phyloP scores from a whole-genome alignment of 2,888 invertebrate species.

The Mesorhabditis belari region DNA sequence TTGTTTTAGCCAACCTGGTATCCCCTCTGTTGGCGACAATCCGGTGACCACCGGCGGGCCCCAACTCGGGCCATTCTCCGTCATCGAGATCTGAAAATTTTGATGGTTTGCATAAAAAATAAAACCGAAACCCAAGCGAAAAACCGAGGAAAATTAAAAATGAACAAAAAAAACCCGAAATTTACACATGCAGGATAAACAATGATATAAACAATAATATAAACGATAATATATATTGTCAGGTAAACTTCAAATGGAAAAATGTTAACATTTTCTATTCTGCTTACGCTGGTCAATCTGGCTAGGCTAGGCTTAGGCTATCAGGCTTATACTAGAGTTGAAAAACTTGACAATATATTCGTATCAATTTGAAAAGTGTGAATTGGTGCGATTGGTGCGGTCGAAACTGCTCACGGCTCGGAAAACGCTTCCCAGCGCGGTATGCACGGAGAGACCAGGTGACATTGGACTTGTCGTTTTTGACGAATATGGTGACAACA shows the following conservation, averaged over 20 bases:
- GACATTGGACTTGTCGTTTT: background rate
- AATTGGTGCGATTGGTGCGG: too few relatives aligned
- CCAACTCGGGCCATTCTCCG: background rate
- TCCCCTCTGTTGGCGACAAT: constrained; percentile 91
- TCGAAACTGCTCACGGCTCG: too few relatives aligned
- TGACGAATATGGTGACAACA: background rate
- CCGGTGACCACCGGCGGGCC: constrained; percentile 69
- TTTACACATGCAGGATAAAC: background rate
- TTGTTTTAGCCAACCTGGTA: too few relatives aligned
- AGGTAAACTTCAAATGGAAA: background rate
- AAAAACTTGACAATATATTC: background rate
- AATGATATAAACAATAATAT: background rate
- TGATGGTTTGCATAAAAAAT: background rate
- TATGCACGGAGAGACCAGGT: background rate
- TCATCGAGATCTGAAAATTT: background rate
- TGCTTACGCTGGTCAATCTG: background rate
- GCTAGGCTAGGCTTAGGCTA: too few relatives aligned
- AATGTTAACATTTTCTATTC: background rate
- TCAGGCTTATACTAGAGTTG: too few relatives aligned
- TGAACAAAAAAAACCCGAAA: background rate
- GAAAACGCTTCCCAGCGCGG: background rate
- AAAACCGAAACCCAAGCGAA: background rate
- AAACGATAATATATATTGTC: background rate
- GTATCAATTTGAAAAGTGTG: background rate
- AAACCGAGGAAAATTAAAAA: background rate